These are phyloP conservation scores for Sipha maydis DNA, from an alignment of 2,888 invertebrate genomes.

Conservation along the genomic window DNA sequence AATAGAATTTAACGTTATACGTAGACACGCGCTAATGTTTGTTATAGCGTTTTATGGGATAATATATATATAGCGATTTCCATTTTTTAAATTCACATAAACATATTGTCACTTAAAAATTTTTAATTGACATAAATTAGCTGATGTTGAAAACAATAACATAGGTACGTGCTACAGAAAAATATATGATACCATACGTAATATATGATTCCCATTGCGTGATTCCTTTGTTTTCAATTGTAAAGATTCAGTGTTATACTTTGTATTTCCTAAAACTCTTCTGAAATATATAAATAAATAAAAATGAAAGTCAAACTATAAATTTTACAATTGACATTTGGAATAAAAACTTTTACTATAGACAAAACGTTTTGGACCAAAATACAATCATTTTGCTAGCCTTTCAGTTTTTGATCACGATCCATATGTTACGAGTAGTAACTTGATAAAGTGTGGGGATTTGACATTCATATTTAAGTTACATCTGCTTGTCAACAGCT, in stretches of 20 bases:
- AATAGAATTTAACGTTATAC: neutral
- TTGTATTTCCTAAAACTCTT: neutral
- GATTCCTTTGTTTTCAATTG: neutral
- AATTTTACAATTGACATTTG: neutral
- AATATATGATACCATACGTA: too few relatives aligned
- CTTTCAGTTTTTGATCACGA: constrained; percentile 5
- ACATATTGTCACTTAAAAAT: too few relatives aligned
- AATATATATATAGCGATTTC: neutral
- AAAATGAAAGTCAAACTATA: constrained; percentile 16
- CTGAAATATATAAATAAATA: neutral
- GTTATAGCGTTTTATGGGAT: neutral
- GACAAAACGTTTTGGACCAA: neutral
- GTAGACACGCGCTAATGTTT: neutral
- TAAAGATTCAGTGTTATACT: neutral
- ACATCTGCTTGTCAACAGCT: neutral
- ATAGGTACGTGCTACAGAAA: too few relatives aligned
- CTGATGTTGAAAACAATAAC: too few relatives aligned
- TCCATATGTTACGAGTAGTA: constrained; percentile 16
- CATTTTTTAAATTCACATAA: too few relatives aligned
- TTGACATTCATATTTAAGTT: neutral
- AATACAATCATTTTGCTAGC: neutral
- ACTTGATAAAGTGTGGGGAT: constrained; percentile 9
- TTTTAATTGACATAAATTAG: too few relatives aligned
- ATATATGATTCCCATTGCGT: too few relatives aligned
- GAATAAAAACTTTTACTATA: constrained; percentile 17